These are phyloP conservation scores for Carcharodon carcharias DNA, from an alignment of 2,797 vertebrate species.

Conservation along the genomic window DNA sequence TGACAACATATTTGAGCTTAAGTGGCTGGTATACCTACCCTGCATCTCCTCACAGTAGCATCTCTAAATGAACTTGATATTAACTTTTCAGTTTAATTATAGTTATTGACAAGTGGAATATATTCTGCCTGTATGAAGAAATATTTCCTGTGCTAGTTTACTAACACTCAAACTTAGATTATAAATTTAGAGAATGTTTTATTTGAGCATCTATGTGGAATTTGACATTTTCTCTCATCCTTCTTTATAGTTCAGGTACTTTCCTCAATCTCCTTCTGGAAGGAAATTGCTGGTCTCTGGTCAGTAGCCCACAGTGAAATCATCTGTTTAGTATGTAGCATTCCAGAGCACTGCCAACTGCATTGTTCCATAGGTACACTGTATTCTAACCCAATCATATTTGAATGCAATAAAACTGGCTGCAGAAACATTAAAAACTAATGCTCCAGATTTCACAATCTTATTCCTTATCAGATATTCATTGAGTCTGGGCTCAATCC, in stretches of 20 bases:
- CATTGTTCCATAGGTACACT: background rate
- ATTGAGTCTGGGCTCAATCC: background rate
- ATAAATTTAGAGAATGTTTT: background rate
- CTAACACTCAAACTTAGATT: background rate
- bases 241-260: background rate
- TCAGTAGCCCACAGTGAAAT: background rate
- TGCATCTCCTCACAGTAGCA: background rate
- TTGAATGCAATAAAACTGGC: background rate
- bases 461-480: background rate
- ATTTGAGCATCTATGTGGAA: background rate
- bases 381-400: background rate
- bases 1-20: background rate
- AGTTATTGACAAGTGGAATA: background rate
- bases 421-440: background rate
- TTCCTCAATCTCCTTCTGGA: background rate
- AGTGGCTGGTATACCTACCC: background rate
- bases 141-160: background rate
- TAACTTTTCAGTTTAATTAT: background rate
- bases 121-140: background rate
- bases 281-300: background rate
- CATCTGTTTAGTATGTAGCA: no score
- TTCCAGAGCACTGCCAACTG: background rate
- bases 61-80: background rate
- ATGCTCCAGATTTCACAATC: background rate
- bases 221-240: background rate